A percentile compares a stretch with the other conserved stretches of the same genome.
These are phyloP conservation scores for Xestia c-nigrum DNA, from an alignment of 2,888 invertebrate species.

Conservation along the genomic window DNA sequence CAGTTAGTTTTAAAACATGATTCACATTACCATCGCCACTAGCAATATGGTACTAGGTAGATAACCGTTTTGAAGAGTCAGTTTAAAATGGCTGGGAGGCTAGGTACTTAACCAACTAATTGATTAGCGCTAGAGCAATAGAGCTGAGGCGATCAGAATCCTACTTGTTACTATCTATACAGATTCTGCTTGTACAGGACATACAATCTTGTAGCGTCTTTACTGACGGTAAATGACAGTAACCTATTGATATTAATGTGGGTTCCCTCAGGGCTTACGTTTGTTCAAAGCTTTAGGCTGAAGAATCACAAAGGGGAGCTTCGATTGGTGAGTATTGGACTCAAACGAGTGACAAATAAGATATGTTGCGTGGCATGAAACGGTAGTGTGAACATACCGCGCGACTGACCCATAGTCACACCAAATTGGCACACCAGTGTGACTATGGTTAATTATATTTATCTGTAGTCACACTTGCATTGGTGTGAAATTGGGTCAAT, in stretches of 20 bases:
- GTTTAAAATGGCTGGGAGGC: background rate
- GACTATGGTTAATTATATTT: too few relatives aligned
- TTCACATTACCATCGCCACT: background rate
- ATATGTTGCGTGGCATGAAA: background rate
- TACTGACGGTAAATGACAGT: constrained; percentile 18
- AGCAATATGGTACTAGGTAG: background rate
- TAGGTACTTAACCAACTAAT: constrained; percentile 10
- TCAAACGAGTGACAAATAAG: background rate
- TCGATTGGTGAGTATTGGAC: background rate
- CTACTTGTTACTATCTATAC: constrained; percentile 32
- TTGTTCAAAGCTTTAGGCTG: background rate
- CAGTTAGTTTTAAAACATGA: background rate
- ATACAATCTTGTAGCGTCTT: constrained; percentile 3
- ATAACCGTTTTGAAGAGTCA: background rate
- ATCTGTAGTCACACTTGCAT: too few relatives aligned
- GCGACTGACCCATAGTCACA: too few relatives aligned
- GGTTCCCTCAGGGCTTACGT: constrained; percentile 10
- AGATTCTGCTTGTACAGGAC: constrained; percentile 45
- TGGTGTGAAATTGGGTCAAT: too few relatives aligned
- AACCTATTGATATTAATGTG: constrained; percentile 29
- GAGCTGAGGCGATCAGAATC: constrained; percentile 20
- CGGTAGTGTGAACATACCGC: too few relatives aligned
- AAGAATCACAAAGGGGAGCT: background rate
- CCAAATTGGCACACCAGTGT: too few relatives aligned
- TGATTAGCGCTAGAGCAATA: constrained; percentile 14